phyloP scores from a whole-genome alignment of 2,797 vertebrate genomes.

The Peromyscus aztecus region DNA sequence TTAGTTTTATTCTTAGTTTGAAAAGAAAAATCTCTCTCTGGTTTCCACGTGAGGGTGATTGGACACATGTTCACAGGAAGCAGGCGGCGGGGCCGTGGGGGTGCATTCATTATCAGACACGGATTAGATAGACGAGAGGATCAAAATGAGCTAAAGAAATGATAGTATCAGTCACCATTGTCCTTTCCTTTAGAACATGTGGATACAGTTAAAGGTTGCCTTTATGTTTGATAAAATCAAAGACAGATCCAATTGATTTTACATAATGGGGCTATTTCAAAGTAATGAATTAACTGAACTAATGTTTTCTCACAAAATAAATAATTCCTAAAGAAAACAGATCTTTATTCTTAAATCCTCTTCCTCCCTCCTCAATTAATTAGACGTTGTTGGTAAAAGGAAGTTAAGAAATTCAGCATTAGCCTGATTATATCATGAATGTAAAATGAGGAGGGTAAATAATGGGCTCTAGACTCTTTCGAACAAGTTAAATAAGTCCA shows the following conservation, averaged over 20 bases:
- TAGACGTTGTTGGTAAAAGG: slow-evolving; percentile 82
- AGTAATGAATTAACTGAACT: slow-evolving; percentile 81
- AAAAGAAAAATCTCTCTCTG: slow-evolving; percentile 60
- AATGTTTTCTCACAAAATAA: slow-evolving; percentile 83
- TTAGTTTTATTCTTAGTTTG: slow-evolving; percentile 57
- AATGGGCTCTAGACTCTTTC: slow-evolving; percentile 78
- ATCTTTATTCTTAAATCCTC: slow-evolving; percentile 78
- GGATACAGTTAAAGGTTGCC: slow-evolving; percentile 76
- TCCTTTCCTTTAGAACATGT: slow-evolving; percentile 60
- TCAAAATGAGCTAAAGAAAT: slow-evolving; percentile 53
- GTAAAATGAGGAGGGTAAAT: slow-evolving; percentile 84
- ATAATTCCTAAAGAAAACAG: slow-evolving; percentile 80
- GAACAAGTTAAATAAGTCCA: slow-evolving; percentile 80
- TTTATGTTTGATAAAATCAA: slow-evolving; percentile 78
- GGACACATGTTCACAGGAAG: slow-evolving; percentile 41
- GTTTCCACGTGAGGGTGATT: slow-evolving; percentile 50
- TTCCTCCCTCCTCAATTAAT: slow-evolving; percentile 80
- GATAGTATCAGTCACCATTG: slow-evolving; percentile 32
- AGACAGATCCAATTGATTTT: slow-evolving; percentile 76
- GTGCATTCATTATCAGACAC: slow-evolving; percentile 43
- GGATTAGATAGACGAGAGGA: slow-evolving; percentile 53
- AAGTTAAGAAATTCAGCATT: slow-evolving; percentile 82
- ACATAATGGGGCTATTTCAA: slow-evolving; percentile 80
- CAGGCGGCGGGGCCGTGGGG: not conserved
- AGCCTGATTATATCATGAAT: slow-evolving; percentile 83